Base-by-base conservation (phyloP, 2,888 invertebrate species). In the Merodon equestris region DNA sequence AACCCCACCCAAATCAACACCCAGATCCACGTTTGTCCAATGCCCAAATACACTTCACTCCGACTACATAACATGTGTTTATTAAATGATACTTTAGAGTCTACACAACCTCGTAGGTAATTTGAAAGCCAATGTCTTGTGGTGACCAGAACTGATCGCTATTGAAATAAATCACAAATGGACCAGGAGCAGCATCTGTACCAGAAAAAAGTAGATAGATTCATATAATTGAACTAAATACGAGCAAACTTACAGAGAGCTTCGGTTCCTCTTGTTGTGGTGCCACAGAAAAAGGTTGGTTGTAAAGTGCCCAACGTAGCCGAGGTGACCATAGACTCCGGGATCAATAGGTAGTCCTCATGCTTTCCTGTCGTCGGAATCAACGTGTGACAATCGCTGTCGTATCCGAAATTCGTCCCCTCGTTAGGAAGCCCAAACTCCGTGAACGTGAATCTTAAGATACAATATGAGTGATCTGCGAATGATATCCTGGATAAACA, bases 161-260 rank as follows among this genome's bases (percentile, higher is more conserved):
- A 84, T 89, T 89, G 89, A 93, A 92, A 81, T 90, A 88, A 0
- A 93, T 89, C 84, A 90, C 90, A 13, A 92, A 89, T 0, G 93
- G 93, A 0, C 92, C 92, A 0, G 91, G 91, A 0, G 92, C 91
- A 0, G 89, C 88, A 1, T 91, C 92, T 92, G 88, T 19, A n/a
- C n/a, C 84, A 85, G 81, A 64, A 81, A 82, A 64, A 81, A 34
- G n/a, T n/a, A n/a, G n/a, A n/a, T n/a, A n/a, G n/a, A n/a, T n/a
- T n/a, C n/a, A 13, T 0, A 45, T 54, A 19, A 7, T 0, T 15
- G 0, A 5, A 10, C n/a, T 14, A 38, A 12, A 9, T 9, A 7
- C 47, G 13, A 9, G 10, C 14, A 9, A 57, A 60, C 84, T 83
- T 60, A 86, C 86, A 82, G 5, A 85, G 82, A 7, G 84, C 45